phyloP scores from a whole-genome alignment of 1,140 invertebrate species.

The Oscheius sp. region DNA sequence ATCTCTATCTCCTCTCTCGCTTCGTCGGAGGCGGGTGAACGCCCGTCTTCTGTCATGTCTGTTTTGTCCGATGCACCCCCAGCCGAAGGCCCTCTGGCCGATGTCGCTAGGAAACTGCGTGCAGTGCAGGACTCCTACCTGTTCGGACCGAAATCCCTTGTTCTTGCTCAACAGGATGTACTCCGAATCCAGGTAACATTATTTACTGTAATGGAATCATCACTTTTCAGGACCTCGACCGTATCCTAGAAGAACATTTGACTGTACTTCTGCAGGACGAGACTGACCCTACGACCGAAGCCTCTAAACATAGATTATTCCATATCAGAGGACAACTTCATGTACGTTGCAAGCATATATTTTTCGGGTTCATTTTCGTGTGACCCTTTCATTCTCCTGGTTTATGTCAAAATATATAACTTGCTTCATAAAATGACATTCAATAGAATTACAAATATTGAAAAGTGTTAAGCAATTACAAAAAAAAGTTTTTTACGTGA shows the following conservation, averaged over 20 bases:
- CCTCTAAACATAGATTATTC: background rate
- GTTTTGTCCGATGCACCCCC: background rate
- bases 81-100: background rate
- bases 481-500: no score
- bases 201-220: background rate
- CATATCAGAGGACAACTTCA: background rate
- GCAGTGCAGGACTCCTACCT: constrained; percentile 16
- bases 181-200: constrained; percentile 21
- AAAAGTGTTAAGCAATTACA: no score
- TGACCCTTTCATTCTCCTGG: no score
- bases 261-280: background rate
- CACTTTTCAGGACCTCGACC: constrained; percentile 16
- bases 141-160: constrained; percentile 23
- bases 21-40: background rate
- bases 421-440: no score
- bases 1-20: constrained; percentile 8
- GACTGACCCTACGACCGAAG: constrained; percentile 3
- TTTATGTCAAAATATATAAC: no score
- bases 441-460: no score
- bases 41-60: background rate
- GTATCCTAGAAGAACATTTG: background rate
- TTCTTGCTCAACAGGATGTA: constrained; percentile 17
- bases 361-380: background rate
- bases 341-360: background rate
- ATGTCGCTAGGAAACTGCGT: background rate